Evolutionary conservation across 2,113 vertebrate species (phyloP).

Genomic region (Actenoides hombroni): DNA sequence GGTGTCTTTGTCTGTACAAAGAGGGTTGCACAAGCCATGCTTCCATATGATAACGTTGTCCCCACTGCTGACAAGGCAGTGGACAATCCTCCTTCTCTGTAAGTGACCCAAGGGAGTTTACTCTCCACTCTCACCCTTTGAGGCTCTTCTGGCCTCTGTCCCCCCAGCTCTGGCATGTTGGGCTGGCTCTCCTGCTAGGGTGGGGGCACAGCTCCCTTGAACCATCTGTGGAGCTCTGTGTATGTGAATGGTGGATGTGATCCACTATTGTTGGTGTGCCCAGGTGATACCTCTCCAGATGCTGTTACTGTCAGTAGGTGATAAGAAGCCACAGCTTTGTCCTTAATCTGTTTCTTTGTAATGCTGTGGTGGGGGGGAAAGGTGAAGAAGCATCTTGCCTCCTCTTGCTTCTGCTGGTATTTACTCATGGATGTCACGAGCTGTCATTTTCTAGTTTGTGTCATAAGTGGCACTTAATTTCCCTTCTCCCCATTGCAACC

Average conservation of each 20-base stretch:
- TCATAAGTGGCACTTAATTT: conserved; percentile 11
- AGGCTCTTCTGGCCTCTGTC: no score
- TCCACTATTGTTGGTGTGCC: background rate
- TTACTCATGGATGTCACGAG: conserved; percentile 10
- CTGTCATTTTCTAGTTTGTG: conserved; percentile 30
- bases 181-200: background rate
- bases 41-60: background rate
- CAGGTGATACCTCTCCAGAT: background rate
- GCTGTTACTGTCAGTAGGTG: background rate
- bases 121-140: background rate
- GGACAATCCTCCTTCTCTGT: background rate
- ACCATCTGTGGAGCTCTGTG: background rate
- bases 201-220: background rate
- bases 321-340: background rate
- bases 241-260: background rate
- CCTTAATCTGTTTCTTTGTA: background rate
- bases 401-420: background rate
- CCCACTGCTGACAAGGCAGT: background rate
- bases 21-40: background rate
- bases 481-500: background rate
- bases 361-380: background rate
- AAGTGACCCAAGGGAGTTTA: background rate
- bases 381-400: background rate
- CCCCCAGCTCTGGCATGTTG: background rate
- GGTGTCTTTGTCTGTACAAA: background rate